Conservation (phyloP, 1,140 invertebrate species). For the Cheumatopsyche charites region DNA sequence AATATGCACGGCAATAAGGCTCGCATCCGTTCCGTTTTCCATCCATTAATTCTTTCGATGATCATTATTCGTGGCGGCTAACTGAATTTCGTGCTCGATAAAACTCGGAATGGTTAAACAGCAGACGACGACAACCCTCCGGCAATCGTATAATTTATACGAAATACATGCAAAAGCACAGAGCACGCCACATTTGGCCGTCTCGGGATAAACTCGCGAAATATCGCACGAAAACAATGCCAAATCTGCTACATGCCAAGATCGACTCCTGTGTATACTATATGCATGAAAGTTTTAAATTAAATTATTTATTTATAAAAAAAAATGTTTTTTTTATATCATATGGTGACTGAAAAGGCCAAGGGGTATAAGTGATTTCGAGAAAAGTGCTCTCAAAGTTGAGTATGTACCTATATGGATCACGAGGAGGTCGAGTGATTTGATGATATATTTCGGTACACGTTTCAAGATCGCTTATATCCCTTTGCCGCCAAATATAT, state of each 20-base stretch:
- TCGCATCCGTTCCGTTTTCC: constrained; percentile 14
- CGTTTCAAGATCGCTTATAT: no score
- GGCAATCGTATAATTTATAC: background rate
- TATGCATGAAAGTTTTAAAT: no score
- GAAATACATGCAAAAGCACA: background rate
- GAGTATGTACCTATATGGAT: no score
- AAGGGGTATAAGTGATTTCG: no score
- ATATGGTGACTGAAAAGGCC: no score
- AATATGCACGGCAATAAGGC: constrained; percentile 23
- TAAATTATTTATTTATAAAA: no score
- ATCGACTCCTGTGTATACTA: background rate
- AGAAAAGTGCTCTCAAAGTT: no score
- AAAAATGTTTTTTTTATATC: no score
- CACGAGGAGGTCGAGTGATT: no score
- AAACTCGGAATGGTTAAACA: constrained; percentile 26
- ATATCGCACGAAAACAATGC: constrained; percentile 11
- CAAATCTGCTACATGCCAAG: constrained; percentile 6
- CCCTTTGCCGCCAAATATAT: no score
- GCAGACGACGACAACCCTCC: constrained; percentile 9
- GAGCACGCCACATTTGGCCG: background rate
- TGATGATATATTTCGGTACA: no score
- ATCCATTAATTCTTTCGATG: constrained; percentile 26
- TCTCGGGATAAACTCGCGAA: constrained; percentile 12
- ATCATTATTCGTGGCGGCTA: constrained; percentile 23
- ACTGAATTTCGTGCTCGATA: constrained; percentile 26